These are phyloP conservation scores for Tupaia chinensis DNA, from an alignment of 2,113 vertebrate genomes.

Conservation along the genomic window DNA sequence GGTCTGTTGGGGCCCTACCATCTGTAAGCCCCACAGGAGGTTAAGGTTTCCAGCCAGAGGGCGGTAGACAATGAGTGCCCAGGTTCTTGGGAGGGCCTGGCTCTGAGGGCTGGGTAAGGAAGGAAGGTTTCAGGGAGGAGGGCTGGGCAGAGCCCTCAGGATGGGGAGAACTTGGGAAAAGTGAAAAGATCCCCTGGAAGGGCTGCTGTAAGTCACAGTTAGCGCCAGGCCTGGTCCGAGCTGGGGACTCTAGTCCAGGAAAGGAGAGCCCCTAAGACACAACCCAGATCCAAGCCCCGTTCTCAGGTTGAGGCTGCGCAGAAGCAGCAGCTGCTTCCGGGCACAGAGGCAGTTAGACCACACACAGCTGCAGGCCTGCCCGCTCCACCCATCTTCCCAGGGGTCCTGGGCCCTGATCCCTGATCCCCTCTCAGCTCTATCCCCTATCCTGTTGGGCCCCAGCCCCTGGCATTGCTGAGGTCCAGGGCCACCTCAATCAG, in stretches of 20 bases:
- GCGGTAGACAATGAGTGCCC: neutral
- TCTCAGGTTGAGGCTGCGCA: slow-evolving; percentile 85
- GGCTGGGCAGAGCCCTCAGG: no score
- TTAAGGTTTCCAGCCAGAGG: neutral
- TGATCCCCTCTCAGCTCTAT: no score
- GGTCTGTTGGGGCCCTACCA: neutral
- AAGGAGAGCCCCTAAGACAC: neutral
- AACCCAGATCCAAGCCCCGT: slow-evolving; percentile 83
- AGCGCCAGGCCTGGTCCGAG: neutral
- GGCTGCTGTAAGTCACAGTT: neutral
- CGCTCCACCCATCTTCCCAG: rapidly evolving
- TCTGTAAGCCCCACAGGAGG: no score
- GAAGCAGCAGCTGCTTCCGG: slow-evolving; percentile 28
- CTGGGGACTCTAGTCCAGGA: rapidly evolving
- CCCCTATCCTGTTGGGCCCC: rapidly evolving
- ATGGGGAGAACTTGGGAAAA: no score
- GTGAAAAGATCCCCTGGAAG: no score
- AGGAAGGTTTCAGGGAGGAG: neutral
- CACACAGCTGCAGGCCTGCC: neutral
- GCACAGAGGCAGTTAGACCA: neutral
- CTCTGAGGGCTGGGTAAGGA: no score
- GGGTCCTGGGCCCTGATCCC: neutral
- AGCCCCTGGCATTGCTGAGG: neutral
- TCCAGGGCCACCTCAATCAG: rapidly evolving
- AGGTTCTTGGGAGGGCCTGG: neutral